Evolutionary conservation across 2,888 invertebrate genomes (phyloP), one percentile per base, ranked within the genome.

Genomic region (Chrysotoxum bicinctum): DNA sequence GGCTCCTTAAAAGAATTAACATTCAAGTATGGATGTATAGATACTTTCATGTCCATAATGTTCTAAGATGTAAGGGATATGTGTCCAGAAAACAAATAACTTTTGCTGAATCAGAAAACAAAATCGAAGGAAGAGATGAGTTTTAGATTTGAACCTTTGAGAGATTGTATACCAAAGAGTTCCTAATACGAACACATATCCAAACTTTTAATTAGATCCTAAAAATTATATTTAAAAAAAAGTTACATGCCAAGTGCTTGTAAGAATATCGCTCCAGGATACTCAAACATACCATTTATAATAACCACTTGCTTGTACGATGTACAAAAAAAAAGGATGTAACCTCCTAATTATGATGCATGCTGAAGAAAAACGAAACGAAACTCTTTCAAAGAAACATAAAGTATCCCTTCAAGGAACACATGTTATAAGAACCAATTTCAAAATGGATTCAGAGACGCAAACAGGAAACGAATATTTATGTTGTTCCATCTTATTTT

Each of bases 381-480:
- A 23, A 52, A n/a, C 32, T 50, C 14, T 16, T 50, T 16, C n/a
- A 35, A 50, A 66, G 50, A 66, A 8, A 52, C 62, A 62, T 16
- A 26, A 64, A 56, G 19, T 35, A 58, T 54, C 68, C 70, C 72
- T 77, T 52, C 16, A 43, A 82, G 79, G 74, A 75, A 70, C 73
- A 79, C 75, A 75, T 79, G 74, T 75, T 75, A 21, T 60, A 75
- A 66, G 62, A 69, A 78, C 68, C 62, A 74, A 78, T 83, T 83
- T 58, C 32, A 21, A 62, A 78, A 72, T 69, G 69, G 43, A 45
- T 69, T 52, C 60, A 21, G 37, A 21, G 45, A 58, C 23, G 30
- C 16, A 68, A 72, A 74, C 78, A 74, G 21, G 50, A 50, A 54
- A 54, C 43, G 50, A 84, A 30, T 79, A 75, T 74, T 8, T 50